phyloP scores from a whole-genome alignment of 2,113 vertebrate species.

The Pedionomus torquatus region DNA sequence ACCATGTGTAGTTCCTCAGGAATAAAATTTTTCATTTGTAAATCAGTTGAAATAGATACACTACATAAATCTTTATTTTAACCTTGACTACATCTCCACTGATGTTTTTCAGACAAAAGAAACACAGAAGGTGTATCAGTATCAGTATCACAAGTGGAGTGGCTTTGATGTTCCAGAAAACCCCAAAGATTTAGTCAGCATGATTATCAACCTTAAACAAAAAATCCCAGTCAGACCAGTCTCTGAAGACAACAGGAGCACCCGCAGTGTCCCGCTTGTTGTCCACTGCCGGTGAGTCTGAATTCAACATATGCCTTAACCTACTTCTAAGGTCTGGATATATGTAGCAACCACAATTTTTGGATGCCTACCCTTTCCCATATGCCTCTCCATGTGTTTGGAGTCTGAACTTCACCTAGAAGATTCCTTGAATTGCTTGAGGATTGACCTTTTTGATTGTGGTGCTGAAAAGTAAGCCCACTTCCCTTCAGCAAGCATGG shows the following conservation, averaged over 20 bases:
- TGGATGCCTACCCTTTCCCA: background rate
- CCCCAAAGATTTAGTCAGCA: constrained; percentile 77
- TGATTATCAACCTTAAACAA: constrained; percentile 82
- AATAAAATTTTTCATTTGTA: background rate
- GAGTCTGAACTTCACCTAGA: background rate
- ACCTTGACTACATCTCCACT: background rate
- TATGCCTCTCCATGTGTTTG: background rate
- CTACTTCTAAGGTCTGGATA: background rate
- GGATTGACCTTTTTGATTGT: background rate
- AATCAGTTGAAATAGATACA: background rate
- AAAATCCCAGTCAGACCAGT: constrained; percentile 51
- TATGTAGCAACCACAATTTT: background rate
- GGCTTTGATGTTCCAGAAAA: constrained; percentile 77
- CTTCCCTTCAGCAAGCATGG: background rate
- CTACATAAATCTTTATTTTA: background rate
- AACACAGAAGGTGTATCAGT: constrained; percentile 81
- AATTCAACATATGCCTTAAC: background rate
- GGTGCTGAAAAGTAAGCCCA: background rate
- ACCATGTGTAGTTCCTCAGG: background rate
- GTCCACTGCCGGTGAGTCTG: constrained; percentile 89
- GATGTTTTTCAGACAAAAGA: constrained; percentile 85
- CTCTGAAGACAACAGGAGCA: constrained; percentile 38
- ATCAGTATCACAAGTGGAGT: constrained; percentile 86
- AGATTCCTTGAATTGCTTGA: background rate
- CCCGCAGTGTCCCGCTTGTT: constrained; percentile 68